Evolutionary conservation across 23 tunicate species (phyloP), one percentile per base, ranked within the genome.

Genomic region (Halocynthia aurantium): DNA sequence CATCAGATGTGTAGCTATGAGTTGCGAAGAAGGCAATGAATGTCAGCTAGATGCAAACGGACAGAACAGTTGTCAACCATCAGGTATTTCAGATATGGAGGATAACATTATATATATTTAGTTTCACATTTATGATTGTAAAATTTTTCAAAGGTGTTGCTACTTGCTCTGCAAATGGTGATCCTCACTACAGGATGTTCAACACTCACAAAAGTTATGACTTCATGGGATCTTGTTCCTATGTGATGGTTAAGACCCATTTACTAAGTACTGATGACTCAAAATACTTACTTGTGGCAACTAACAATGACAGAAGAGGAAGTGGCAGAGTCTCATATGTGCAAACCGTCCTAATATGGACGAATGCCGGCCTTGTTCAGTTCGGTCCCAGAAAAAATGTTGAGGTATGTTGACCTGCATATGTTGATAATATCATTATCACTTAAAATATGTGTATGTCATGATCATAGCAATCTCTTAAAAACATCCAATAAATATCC

Each of bases 111-210:
- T 22, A 19, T 20, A 20, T 20, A 15, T 20, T 13, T 2, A 15
- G 51, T 12, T 68, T 22, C 5, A 67, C 11, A 11, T 58, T n/a
- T n/a, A 15, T 58, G 64, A 58, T 13, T 58, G 64, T 58, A 13
- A 13, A 13, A 58, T 67, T 40, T 11, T 62, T n/a, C 67, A 10
- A 9, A 61, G 50, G 50, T 10, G 19, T 21, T 19, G 85, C 61
- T 20, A 8, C 12, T 10, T 81, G 80, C 52, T 22, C 12, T 15
- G 85, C 85, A 19, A 50, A 6, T 21, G 85, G 85, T 15, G 85
- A 81, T 57, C 85, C 85, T 15, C 85, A 81, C 50, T 81, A 81
- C 82, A 53, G 56, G 50, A 81, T 81, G 19, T 53, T 56, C 20
- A 81, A 81, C 53, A 81, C 70, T 7, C 61, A 20, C 17, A 56